Base-by-base conservation (phyloP, 2,888 invertebrate genomes). In the Drosophila pseudotalamancana region DNA sequence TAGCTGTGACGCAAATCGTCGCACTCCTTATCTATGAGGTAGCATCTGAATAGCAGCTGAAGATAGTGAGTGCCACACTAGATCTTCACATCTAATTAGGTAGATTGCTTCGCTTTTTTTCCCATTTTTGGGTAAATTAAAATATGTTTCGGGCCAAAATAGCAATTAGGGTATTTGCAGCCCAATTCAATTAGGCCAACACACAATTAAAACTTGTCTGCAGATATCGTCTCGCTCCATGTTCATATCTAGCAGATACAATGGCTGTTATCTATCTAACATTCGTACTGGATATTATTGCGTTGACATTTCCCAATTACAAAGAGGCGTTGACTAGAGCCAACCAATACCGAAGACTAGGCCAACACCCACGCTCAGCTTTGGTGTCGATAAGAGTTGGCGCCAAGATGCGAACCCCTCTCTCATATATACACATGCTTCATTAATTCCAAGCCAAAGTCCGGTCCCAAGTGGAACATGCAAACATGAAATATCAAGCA, bases 131-230 rank as follows among this genome's bases (percentile, higher is more conserved):
- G 21, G 51, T 40, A 83, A 84, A 86, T 86, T 82, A 83, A 83
- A 82, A 82, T 86, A 79, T 85, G 86, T 82, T 48, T 40, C 34
- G 14, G 11, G n/a, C 48, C 62, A 18, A 51, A 49, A 57, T 31
- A 8, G 54, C 55, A 53, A 54, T 54, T 31, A 45, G n/a, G 37
- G 35, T 14, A 56, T 43, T 63, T 53, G 55, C 63, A 42, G 63
- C 37, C 39, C 87, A 87, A 88, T 89, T 89, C 81, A 89, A 85
- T 89, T 87, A 89, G 80, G 49, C 60, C 77, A 55, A 88, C 88
- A 89, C 72, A 82, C 88, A 87, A 82, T 89, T 87, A 86, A 77
- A 75, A 72, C 75, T 77, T 89, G 89, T 88, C 32, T 6, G 35
- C 6, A 37, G 84, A 80, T 75, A 72, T 35, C 19, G 67, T 64